Evolutionary conservation across 1,140 invertebrate genomes (phyloP).

Genomic region (Metopolophium dirhodum): DNA sequence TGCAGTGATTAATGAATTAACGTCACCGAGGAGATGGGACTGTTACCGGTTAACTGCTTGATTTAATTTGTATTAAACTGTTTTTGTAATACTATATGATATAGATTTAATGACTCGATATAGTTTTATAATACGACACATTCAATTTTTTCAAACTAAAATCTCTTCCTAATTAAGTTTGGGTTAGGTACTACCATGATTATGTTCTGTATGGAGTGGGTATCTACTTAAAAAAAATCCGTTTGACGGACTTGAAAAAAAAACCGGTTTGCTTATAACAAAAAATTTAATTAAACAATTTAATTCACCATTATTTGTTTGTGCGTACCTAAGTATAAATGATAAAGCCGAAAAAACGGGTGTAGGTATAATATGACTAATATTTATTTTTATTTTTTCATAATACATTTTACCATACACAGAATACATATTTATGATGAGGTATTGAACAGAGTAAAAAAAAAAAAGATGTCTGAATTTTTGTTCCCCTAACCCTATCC

Average conservation of each 20-base stretch:
- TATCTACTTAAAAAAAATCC: background rate
- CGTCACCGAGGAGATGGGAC: background rate
- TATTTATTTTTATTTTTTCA: background rate
- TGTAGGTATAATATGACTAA: background rate
- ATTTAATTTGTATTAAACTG: background rate
- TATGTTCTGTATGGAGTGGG: background rate
- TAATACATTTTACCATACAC: background rate
- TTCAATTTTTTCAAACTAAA: background rate
- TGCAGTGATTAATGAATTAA: background rate
- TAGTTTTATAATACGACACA: background rate
- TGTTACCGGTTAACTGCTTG: background rate
- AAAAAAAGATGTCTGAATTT: slow-evolving; percentile 16
- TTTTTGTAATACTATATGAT: background rate
- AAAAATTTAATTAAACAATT: slow-evolving; percentile 2
- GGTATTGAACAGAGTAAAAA: background rate
- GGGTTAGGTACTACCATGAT: background rate
- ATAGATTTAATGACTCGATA: background rate
- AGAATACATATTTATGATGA: slow-evolving; percentile 2
- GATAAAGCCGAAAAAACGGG: background rate
- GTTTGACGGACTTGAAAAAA: background rate
- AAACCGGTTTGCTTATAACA: slow-evolving; percentile 14
- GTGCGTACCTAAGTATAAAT: background rate
- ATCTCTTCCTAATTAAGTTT: background rate
- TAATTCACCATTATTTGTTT: background rate
- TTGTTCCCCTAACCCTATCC: background rate